Evolutionary conservation across 2,888 invertebrate genomes (phyloP), one percentile per base, ranked within the genome.

Genomic region (Zonitis immaculata): DNA sequence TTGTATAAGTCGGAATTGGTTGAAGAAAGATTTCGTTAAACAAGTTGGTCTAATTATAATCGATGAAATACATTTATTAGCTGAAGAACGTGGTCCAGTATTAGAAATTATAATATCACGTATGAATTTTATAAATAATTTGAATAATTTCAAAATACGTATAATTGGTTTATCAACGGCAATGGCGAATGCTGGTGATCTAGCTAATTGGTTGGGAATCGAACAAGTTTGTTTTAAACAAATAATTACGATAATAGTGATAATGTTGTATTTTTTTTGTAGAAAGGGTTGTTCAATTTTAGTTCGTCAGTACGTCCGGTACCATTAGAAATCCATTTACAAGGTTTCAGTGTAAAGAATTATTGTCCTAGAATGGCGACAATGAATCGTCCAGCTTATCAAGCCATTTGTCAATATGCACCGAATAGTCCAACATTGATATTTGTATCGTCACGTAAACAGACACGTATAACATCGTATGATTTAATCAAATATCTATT

Each of bases 311-410:
- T 99, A 0, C 84, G 99, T 16, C 99, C 99, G 0, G 98, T 99
- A 9, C 98, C 98, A 0, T 79, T 99, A 30, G 94, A 94, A 78
- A 88, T 89, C 9, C 89, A 89, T 69, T 66, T 77, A 32, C 86
- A 89, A 46, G 99, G 99, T 0, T 99, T 95, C 73, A 91, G 96
- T 0, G 99, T 96, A 3, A 93, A 97, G 61, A 95, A 99, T 75
- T 99, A 99, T 78, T 99, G 99, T 69, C 99, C 99, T 0, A 85
- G 99, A 44, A 99, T 99, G 99, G 89, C 96, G 57, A 91, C 96
- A 0, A 99, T 99, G 99, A 99, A 99, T 78, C 91, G 95, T 68
- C 98, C 99, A 0, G 89, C 95, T 0, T 99, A 91, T 79, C 93
- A 95, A 76, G 94, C 97, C 0, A 96, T 99, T 58, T 84, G 89